Evolutionary conservation across 2,888 invertebrate genomes (phyloP).

Genomic region (Aspidapion aeneum): DNA sequence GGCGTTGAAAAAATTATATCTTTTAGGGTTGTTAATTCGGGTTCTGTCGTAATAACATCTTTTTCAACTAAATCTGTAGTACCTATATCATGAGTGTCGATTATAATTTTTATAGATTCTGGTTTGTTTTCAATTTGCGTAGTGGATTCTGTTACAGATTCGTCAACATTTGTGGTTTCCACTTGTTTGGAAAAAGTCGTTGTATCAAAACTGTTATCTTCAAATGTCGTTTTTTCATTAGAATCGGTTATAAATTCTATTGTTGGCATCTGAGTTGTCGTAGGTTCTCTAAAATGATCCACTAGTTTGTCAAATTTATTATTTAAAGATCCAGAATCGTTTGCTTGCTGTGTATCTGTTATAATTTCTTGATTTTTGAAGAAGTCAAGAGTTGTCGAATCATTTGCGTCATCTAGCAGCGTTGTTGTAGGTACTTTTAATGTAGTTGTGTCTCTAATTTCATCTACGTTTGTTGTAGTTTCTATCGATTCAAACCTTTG

Average conservation of each 20-base stretch:
- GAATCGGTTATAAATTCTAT: background rate
- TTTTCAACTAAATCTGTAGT: constrained; percentile 6
- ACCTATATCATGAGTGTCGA: background rate
- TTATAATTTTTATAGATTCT: background rate
- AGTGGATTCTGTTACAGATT: background rate
- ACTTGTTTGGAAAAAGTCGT: background rate
- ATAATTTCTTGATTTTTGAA: background rate
- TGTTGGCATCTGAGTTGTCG: constrained; percentile 7
- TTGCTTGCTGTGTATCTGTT: background rate
- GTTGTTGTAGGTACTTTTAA: background rate
- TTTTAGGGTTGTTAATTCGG: constrained; percentile 7
- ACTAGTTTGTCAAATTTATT: background rate
- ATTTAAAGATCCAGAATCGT: constrained; percentile 2
- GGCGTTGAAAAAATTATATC: constrained; percentile 4
- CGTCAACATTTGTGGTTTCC: background rate
- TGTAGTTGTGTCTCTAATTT: background rate
- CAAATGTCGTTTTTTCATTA: background rate
- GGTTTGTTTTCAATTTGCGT: constrained; percentile 1
- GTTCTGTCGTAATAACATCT: constrained; percentile 10
- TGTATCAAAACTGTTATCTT: background rate
- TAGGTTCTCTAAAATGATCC: background rate
- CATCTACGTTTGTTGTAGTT: background rate
- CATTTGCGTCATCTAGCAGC: background rate
- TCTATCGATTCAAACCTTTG: background rate
- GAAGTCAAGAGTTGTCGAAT: background rate